Evolutionary conservation across 2,797 vertebrate genomes (phyloP).

Genomic region (Chaetodon trifasciatus): DNA sequence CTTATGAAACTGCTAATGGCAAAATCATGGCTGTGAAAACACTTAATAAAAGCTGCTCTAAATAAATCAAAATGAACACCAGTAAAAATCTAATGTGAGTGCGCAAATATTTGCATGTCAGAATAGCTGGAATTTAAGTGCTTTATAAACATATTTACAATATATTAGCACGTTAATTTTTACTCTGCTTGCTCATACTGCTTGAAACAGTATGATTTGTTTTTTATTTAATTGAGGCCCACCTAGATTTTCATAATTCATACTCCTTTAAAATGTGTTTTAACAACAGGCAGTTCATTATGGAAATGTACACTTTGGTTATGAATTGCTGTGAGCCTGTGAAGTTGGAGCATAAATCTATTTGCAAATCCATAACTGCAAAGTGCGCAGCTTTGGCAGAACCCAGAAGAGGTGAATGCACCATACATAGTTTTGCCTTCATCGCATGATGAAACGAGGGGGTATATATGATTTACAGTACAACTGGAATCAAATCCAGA

Average conservation of each 20-base stretch:
- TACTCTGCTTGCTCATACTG: background rate
- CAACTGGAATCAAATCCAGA: background rate
- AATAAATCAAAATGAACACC: background rate
- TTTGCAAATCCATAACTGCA: background rate
- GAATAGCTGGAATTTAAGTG: background rate
- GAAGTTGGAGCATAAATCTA: background rate
- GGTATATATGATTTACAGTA: background rate
- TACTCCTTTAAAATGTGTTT: background rate
- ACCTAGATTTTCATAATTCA: background rate
- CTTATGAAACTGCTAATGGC: background rate
- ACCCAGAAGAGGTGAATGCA: background rate
- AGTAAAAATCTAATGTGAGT: background rate
- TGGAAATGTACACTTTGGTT: background rate
- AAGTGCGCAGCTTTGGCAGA: background rate
- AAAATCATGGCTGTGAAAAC: background rate
- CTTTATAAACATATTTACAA: background rate
- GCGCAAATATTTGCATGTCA: background rate
- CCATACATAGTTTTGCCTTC: background rate
- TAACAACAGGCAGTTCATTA: slow-evolving; percentile 3
- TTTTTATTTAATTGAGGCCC: background rate
- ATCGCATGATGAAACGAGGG: background rate
- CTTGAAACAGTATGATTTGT: background rate
- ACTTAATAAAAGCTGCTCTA: background rate
- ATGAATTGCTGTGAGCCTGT: slow-evolving; percentile 15
- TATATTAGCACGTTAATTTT: background rate